These are phyloP conservation scores for Acholoe squamosa DNA, from an alignment of 2,888 invertebrate species.

Conservation along the genomic window DNA sequence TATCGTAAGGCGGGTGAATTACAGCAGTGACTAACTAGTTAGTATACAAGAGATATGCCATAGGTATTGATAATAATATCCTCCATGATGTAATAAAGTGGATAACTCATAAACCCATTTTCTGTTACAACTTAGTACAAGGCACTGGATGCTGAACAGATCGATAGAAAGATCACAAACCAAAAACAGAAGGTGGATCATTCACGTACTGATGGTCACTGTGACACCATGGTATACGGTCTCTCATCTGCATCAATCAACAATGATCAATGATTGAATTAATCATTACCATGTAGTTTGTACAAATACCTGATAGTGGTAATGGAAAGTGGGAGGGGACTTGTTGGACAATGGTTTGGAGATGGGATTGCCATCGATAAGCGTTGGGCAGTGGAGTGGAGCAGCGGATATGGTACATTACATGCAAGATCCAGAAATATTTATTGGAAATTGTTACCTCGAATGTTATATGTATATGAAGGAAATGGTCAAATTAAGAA, in stretches of 20 bases:
- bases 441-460: background rate
- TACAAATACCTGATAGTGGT: constrained; percentile 34
- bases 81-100: constrained; percentile 41
- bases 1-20: constrained; percentile 58
- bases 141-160: constrained; percentile 63
- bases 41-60: constrained; percentile 61
- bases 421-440: background rate
- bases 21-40: constrained; percentile 62
- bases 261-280: constrained; percentile 8
- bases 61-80: constrained; percentile 49
- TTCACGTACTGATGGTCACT: constrained; percentile 21
- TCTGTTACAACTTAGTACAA: constrained; percentile 51
- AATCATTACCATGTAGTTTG: background rate
- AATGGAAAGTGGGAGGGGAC: background rate
- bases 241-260: constrained; percentile 19
- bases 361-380: background rate
- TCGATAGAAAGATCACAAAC: constrained; percentile 39
- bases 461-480: background rate
- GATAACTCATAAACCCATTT: constrained; percentile 59
- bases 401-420: constrained; percentile 24
- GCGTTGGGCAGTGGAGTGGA: constrained; percentile 25
- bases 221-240: background rate
- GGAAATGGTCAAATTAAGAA: constrained; percentile 13
- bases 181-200: constrained; percentile 35
- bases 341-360: background rate